Conservation (phyloP, 2,113 vertebrate species). For the Oncorhynchus nerka region DNA sequence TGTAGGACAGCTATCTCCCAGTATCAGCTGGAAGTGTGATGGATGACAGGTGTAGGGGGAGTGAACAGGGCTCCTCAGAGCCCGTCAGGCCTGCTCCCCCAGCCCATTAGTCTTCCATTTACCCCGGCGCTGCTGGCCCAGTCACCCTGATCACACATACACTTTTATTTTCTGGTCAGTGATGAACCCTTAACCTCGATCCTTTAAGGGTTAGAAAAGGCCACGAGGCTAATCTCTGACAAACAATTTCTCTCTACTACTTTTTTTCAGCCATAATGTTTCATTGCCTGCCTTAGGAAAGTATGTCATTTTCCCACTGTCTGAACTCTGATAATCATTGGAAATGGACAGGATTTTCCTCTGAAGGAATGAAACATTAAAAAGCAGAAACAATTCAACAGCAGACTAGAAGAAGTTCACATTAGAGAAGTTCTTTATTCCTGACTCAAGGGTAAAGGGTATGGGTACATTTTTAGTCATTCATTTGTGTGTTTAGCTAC, state of each 20-base stretch:
- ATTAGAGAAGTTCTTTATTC: not conserved
- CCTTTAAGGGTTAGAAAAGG: constrained; percentile 46
- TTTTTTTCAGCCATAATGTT: constrained; percentile 25
- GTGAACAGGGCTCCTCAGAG: constrained; percentile 66
- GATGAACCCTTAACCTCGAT: constrained; percentile 51
- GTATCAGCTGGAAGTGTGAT: constrained; percentile 66
- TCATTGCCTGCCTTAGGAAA: constrained; percentile 3
- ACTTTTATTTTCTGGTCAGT: constrained; percentile 66
- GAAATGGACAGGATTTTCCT: constrained; percentile 20
- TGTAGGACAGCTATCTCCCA: constrained; percentile 65
- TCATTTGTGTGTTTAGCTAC: constrained; percentile 13
- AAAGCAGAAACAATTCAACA: not conserved
- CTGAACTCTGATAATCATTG: constrained; percentile 20
- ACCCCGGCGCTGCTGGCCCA: constrained; percentile 45
- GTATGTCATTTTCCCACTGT: constrained; percentile 45
- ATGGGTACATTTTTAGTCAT: constrained; percentile 10
- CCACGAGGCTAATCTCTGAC: constrained; percentile 48
- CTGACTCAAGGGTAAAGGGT: constrained; percentile 1
- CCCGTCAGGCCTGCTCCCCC: constrained; percentile 65
- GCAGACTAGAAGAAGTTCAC: not conserved
- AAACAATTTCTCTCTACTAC: constrained; percentile 45
- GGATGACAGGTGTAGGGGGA: constrained; percentile 61
- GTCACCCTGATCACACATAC: constrained; percentile 53
- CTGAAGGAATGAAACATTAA: constrained; percentile 1
- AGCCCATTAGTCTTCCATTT: constrained; percentile 73